Evolutionary conservation across 2,113 vertebrate species (phyloP).

Genomic region (Rhineura floridana): DNA sequence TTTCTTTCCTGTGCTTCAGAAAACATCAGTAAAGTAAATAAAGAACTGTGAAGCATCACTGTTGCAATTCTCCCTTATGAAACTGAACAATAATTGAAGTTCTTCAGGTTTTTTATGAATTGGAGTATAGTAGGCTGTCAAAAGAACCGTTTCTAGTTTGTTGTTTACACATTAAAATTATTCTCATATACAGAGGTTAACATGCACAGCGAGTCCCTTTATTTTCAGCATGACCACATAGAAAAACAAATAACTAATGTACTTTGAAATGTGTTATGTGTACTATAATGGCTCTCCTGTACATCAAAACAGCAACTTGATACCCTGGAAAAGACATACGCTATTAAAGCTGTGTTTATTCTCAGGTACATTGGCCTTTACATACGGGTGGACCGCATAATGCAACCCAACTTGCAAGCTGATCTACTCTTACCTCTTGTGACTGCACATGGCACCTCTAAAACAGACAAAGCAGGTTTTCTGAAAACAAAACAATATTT

Average conservation of each 20-base stretch:
- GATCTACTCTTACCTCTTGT: conserved; percentile 72
- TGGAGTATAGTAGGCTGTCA: conserved; percentile 56
- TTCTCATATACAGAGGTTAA: conserved; percentile 72
- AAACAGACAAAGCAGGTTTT: conserved; percentile 45
- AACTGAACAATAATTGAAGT: background rate
- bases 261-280: conserved; percentile 60
- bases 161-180: conserved; percentile 72
- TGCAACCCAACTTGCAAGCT: conserved; percentile 74
- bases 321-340: conserved; percentile 67
- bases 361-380: conserved; percentile 63
- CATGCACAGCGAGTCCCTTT: conserved; percentile 47
- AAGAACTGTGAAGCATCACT: conserved; percentile 30
- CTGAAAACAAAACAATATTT: conserved; percentile 57
- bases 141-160: conserved; percentile 67
- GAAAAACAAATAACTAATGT: conserved; percentile 66
- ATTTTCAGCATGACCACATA: conserved; percentile 53
- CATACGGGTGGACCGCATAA: conserved; percentile 67
- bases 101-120: conserved; percentile 8
- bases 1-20: conserved; percentile 37
- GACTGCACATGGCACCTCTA: conserved; percentile 57
- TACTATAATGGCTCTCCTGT: conserved; percentile 69
- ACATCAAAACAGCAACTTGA: conserved; percentile 74
- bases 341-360: conserved; percentile 68
- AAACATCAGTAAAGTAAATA: conserved; percentile 59
- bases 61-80: conserved; percentile 1